Evolutionary conservation across 2,113 vertebrate species (phyloP), one percentile per base, ranked within the genome.

Genomic region (Caranx melampygus): DNA sequence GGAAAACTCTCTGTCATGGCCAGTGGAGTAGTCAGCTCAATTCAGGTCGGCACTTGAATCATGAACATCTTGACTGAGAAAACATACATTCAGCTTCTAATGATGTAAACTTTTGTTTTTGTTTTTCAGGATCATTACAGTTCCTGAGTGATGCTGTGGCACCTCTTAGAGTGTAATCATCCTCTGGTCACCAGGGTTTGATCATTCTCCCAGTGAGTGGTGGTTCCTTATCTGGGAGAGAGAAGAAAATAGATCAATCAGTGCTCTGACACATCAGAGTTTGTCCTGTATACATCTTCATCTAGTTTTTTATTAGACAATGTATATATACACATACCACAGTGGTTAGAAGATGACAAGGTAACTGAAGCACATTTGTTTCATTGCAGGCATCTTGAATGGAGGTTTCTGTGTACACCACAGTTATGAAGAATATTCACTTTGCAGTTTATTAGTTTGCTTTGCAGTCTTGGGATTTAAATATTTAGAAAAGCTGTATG

Each of bases 1-100:
- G 98, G 98, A 16, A 98, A 95, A 63, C 96, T 99, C 33, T 99
- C 98, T 0, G 96, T 97, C 52, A 96, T 99, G 87, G 98, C 98
- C 76, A 99, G 97, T 13, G 98, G 97, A 0, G 97, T 99, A 3
- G 96, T 99, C 91, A 96, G 91, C 26, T 94, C 97, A 9, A 98
- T 99, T 84, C 98, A 99, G 97, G 98, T 99, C 2, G 76, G 2
- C 54, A 5, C 16, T n/a, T 2, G 2, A 54, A 54, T 42, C 0
- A 20, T 9, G 6, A 45, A 20, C 11, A 2, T 31, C 4, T 21
- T 35, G 6, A 52, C 9, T 59, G 3, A 55, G 31, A 51, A 21
- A 26, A 34, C 6, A 3, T 26, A 2, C 20, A 62, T 21, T 21
- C 4, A 42, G 5, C 0, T 33, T 62, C 12, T 35, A 26, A 67